Evolutionary conservation across 1,140 invertebrate species (phyloP).

Genomic region (Rhagoletis pomonella): DNA sequence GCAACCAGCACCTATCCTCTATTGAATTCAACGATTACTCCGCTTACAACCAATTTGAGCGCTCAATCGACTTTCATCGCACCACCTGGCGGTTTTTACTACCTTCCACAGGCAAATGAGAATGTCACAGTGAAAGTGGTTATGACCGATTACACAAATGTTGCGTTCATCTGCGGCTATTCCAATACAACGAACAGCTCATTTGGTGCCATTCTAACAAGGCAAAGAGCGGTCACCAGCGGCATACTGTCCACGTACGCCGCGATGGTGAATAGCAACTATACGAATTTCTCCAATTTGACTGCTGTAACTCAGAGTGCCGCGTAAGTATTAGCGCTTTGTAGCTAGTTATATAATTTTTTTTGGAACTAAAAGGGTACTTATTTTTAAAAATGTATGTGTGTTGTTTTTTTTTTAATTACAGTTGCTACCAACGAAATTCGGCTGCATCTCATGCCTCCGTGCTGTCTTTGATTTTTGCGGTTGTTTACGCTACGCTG

Average conservation of each 20-base stretch:
- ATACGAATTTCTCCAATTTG: not conserved
- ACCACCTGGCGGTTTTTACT: not conserved
- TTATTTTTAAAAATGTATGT: too few relatives aligned
- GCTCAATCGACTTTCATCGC: not conserved
- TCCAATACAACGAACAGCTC: not conserved
- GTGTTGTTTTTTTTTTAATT: not conserved
- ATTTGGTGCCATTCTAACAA: not conserved
- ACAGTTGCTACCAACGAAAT: not conserved
- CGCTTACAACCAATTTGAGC: not conserved
- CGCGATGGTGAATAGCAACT: not conserved
- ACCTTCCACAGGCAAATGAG: not conserved
- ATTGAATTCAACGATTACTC: not conserved
- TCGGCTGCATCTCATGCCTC: not conserved
- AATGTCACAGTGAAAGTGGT: conserved; percentile 16
- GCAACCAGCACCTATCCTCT: not conserved
- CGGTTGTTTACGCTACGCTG: not conserved
- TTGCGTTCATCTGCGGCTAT: not conserved
- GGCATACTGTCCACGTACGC: not conserved
- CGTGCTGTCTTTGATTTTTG: not conserved
- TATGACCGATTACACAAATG: not conserved
- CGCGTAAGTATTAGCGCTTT: not conserved
- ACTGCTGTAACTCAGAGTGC: not conserved
- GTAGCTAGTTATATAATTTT: too few relatives aligned
- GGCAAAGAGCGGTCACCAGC: not conserved
- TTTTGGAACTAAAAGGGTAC: too few relatives aligned